Conservation (phyloP, 2,113 vertebrate species). For the Serilophus lunatus region DNA sequence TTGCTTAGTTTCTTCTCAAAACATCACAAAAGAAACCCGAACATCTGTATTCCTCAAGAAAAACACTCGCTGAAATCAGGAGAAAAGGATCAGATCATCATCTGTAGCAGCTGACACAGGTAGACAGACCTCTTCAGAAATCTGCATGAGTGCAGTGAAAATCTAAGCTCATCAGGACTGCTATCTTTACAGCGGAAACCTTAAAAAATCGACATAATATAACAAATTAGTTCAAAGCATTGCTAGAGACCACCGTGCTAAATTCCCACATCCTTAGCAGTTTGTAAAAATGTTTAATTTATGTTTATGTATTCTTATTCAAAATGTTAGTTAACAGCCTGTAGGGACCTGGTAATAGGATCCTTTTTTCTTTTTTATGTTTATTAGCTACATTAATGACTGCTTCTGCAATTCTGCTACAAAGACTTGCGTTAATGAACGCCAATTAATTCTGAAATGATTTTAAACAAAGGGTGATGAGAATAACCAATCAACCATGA, state of each 20-base stretch:
- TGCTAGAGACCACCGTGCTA: slow-evolving; percentile 65
- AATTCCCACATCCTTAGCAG: slow-evolving; percentile 76
- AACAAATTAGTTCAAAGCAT: slow-evolving; percentile 67
- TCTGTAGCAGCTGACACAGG: neutral
- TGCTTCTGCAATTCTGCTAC: slow-evolving; percentile 81
- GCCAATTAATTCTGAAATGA: slow-evolving; percentile 86
- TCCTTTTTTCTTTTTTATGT: slow-evolving; percentile 84
- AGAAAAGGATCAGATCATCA: neutral
- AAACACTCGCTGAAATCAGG: neutral
- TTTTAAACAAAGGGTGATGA: slow-evolving; percentile 88
- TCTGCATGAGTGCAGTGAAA: neutral
- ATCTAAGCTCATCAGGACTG: neutral
- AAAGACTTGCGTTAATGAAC: slow-evolving; percentile 84
- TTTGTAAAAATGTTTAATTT: slow-evolving; percentile 82
- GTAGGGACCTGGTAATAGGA: slow-evolving; percentile 80
- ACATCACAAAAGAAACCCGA: neutral
- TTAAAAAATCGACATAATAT: slow-evolving; percentile 40
- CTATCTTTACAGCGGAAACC: slow-evolving; percentile 3
- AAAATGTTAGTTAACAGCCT: slow-evolving; percentile 83
- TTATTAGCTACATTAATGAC: slow-evolving; percentile 87
- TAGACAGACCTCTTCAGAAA: neutral
- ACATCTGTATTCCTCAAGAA: neutral
- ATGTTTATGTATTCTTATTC: slow-evolving; percentile 83
- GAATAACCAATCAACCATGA: slow-evolving; percentile 84
- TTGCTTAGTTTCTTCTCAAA: neutral